Evolutionary conservation across 2,888 invertebrate species (phyloP), one percentile per base, ranked within the genome.

Genomic region (Mesodorylaimus sp.): DNA sequence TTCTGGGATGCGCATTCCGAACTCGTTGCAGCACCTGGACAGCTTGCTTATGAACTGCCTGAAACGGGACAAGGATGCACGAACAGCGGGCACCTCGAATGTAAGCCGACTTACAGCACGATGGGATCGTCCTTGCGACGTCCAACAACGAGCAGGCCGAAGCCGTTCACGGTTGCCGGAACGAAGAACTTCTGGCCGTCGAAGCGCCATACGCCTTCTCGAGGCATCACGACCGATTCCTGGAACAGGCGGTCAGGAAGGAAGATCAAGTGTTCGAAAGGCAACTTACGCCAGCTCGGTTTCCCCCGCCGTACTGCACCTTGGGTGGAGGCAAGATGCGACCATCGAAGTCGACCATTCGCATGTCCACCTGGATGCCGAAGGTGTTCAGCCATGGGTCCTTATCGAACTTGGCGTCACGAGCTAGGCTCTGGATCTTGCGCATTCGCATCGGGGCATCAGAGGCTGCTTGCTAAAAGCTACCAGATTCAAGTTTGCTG

Each of bases 1-100:
- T 25, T 56, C 53, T 7, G 61, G 61, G 45, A 60, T 57, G 19
- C 44, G 43, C 58, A 61, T 55, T 36, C 61, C 61, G 61, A 60
- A 60, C 27, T 57, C 55, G n/a, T 27, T 7, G 19, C 44, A 43
- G 3, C 13, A n/a, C 7, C 19, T 7, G 26, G 27, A 10, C 46
- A 58, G 24, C 23, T 13, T 21, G 19, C 24, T 13, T 7, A 55
- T 5, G 44, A 58, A 58, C 3, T 46, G 32, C 2, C 53, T 36
- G n/a, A 3, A 3, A 39, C 7, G 13, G 7, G 21, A 39, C n/a
- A n/a, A n/a, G n/a, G n/a, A n/a, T n/a, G n/a, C n/a, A n/a, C n/a
- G n/a, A n/a, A n/a, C n/a, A n/a, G n/a, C n/a, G n/a, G n/a, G n/a
- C n/a, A n/a, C n/a, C n/a, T n/a, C n/a, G n/a, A n/a, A n/a, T n/a